phyloP scores from a whole-genome alignment of 1,140 invertebrate genomes.

The Brachionus rotundiformis region DNA sequence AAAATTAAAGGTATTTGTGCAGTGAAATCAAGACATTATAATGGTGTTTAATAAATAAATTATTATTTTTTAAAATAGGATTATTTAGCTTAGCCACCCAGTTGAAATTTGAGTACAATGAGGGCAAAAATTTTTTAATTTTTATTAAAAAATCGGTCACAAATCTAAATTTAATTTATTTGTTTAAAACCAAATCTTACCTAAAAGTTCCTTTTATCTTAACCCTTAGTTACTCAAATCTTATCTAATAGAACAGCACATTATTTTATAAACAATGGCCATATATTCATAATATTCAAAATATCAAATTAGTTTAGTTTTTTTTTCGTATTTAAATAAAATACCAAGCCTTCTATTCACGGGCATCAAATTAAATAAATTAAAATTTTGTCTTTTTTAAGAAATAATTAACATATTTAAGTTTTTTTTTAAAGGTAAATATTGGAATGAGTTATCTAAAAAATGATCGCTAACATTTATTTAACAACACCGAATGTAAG shows the following conservation, averaged over 20 bases:
- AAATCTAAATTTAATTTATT: background rate
- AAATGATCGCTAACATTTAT: background rate
- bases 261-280: background rate
- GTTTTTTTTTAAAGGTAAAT: background rate
- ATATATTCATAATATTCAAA: background rate
- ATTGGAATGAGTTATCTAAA: background rate
- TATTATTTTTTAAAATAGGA: background rate
- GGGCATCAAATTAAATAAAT: background rate
- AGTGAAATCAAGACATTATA: background rate
- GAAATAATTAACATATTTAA: background rate
- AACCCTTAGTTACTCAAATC: background rate
- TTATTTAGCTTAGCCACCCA: background rate
- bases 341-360: background rate
- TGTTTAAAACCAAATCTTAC: background rate
- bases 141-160: background rate
- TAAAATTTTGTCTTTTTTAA: background rate
- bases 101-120: background rate
- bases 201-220: background rate
- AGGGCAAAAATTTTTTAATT: background rate
- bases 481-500: background rate
- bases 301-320: background rate
- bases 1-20: background rate
- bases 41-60: background rate
- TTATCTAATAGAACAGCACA: background rate
- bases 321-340: background rate